A percentile compares a stretch with the other conserved stretches of the same genome.
Conservation (phyloP, 1,140 invertebrate genomes). For the Anthonomus grandis region DNA sequence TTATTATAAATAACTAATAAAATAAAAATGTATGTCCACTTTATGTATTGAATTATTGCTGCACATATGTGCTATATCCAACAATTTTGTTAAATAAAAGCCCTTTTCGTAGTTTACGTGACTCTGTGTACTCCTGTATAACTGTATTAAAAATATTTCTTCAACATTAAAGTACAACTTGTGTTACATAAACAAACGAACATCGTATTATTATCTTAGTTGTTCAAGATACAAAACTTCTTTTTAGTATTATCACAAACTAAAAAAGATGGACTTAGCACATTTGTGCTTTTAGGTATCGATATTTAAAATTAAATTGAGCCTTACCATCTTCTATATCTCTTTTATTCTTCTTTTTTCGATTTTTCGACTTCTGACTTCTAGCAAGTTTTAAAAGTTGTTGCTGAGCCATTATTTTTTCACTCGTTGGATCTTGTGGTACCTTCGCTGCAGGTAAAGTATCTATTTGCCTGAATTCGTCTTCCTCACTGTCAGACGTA, state of each 20-base stretch:
- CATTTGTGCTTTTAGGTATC: not conserved
- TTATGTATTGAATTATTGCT: no score
- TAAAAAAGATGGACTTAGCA: not conserved
- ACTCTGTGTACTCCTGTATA: no score
- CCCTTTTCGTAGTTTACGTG: no score
- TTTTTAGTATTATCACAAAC: not conserved
- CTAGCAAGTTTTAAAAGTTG: slow-evolving; percentile 44
- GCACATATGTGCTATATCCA: no score
- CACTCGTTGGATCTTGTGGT: slow-evolving; percentile 36
- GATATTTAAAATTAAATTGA: not conserved
- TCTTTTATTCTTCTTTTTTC: slow-evolving; percentile 38
- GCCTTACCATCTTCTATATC: slow-evolving; percentile 3
- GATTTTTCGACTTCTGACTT: slow-evolving; percentile 40
- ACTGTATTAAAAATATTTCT: no score
- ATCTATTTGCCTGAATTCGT: slow-evolving; percentile 38
- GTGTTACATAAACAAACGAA: not conserved
- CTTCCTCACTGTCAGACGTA: slow-evolving; percentile 38
- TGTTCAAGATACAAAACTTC: not conserved
- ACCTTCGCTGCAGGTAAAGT: slow-evolving; percentile 21
- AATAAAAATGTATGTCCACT: no score
- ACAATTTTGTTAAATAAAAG: no score
- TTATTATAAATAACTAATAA: no score
- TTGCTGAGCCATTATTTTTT: slow-evolving; percentile 46
- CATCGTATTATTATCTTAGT: not conserved
- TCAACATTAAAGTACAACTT: no score